phyloP scores from a whole-genome alignment of 2,113 vertebrate genomes.

The Rhea pennata region DNA sequence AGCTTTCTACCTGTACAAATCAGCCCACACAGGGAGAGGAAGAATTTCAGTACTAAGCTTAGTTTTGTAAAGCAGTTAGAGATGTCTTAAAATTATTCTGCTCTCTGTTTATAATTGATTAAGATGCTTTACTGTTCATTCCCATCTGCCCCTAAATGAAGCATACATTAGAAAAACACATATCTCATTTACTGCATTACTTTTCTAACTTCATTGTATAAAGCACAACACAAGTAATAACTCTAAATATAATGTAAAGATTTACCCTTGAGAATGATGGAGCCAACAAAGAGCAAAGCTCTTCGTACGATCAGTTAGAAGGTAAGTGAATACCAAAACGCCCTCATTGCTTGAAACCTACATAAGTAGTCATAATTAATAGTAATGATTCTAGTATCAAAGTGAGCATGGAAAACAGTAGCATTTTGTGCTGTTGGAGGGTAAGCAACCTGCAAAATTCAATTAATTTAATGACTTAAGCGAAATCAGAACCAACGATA shows the following conservation, averaged over 20 bases:
- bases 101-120: not conserved
- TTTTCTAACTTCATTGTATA: not conserved
- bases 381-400: not conserved
- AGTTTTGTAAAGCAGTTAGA: not conserved
- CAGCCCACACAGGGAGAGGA: not conserved
- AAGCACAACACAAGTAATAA: not conserved
- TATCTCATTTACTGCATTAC: not conserved
- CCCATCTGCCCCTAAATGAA: not conserved
- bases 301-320: not conserved
- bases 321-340: not conserved
- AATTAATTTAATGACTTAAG: not conserved
- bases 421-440: not conserved
- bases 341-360: not conserved
- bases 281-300: not conserved
- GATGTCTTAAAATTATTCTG: not conserved
- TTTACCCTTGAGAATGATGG: not conserved
- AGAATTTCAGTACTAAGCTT: not conserved
- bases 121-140: not conserved
- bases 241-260: not conserved
- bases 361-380: not conserved
- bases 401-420: accelerated
- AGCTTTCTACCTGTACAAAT: not conserved
- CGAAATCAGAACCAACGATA: not conserved
- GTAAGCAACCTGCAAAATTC: not conserved
- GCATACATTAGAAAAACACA: accelerated